Base-by-base conservation (phyloP, 2,888 invertebrate genomes). In the Limnephilus lunatus region DNA sequence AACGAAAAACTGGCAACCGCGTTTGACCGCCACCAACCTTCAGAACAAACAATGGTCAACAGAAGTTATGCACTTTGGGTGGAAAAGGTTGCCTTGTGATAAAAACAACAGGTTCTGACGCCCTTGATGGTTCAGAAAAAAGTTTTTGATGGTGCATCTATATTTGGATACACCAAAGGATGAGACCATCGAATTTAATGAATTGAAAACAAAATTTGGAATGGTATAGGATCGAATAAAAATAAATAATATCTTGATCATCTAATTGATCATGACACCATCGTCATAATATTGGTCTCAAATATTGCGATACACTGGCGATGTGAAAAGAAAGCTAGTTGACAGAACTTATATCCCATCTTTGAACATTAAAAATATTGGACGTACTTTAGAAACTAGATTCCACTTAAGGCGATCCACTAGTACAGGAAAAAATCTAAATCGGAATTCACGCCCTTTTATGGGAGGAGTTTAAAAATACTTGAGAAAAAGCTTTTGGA, bases 11-110 rank as follows among this genome's bases (percentile, higher is more conserved):
- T 68, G 9, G 25, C 68, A 25, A n/a, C 68, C 5, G 9, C 9
- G n/a, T 68, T 68, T n/a, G 68, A 68, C 68, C 68, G 68, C 68
- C 68, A 68, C 68, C 68, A 68, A 68, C 68, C 68, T 68, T 68
- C 68, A 68, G 68, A 25, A 68, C n/a, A 68, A 68, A 68, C 68
- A 68, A 68, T n/a, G 68, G 68, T 25, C 68, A 68, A 25, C 68
- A 68, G 68, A 68, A 68, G 68, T 68, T 68, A 68, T 25, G 68
- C 68, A 68, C 68, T 68, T n/a, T 68, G 25, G 5, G 68, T 68
- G 7, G 68, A 68, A 68, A 68, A 68, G 68, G 68, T 68, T 25
- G 25, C 68, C 25, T 68, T 25, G 68, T 68, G 68, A 68, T 68
- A 25, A 68, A 25, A 68, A 68, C 68, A 68, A 68, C 68, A 25